Conservation (phyloP, 2,113 vertebrate species). For the Melanotaenia duboulayi region DNA sequence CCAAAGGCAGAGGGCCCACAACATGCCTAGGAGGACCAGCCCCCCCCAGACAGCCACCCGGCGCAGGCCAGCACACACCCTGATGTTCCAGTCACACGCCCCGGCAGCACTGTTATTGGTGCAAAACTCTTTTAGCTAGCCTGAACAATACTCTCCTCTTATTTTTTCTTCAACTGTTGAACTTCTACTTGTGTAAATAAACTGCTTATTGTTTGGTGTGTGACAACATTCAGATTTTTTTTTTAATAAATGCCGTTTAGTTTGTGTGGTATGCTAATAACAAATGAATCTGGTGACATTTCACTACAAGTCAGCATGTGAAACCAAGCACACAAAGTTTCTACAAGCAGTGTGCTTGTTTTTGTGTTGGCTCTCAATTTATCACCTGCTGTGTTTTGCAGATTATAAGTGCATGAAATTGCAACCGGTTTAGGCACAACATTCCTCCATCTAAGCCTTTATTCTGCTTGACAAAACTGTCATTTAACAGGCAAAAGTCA, state of each 20-base stretch:
- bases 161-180: too few relatives aligned
- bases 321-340: not conserved
- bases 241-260: not conserved
- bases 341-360: not conserved
- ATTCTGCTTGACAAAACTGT: not conserved
- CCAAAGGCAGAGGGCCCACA: too few relatives aligned
- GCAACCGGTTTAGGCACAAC: not conserved
- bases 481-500: not conserved
- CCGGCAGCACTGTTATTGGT: too few relatives aligned
- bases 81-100: too few relatives aligned
- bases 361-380: not conserved
- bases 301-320: not conserved
- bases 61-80: too few relatives aligned
- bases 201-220: not conserved
- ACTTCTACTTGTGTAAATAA: not conserved
- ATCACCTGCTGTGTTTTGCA: not conserved
- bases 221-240: not conserved
- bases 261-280: not conserved
- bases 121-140: too few relatives aligned
- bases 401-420: not conserved
- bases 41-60: too few relatives aligned
- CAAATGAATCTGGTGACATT: conserved; percentile 1
- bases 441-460: not conserved
- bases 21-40: too few relatives aligned
- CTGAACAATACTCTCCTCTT: too few relatives aligned